phyloP scores from a whole-genome alignment of 2,797 vertebrate species.

The Gephyroberyx darwinii region DNA sequence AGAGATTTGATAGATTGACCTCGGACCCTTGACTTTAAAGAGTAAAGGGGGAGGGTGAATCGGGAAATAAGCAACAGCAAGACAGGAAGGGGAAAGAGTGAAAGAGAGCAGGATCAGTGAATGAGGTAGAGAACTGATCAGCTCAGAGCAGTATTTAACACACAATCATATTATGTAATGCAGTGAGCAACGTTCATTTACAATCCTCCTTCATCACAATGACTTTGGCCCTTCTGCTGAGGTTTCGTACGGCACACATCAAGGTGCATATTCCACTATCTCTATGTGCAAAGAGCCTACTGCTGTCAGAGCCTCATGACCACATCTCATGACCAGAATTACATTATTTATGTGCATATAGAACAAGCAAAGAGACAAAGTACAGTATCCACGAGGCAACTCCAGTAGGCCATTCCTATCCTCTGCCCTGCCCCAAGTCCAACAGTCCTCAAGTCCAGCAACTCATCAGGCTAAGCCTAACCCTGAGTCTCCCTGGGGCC shows the following conservation, averaged over 20 bases:
- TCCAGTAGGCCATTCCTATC: slow-evolving; percentile 1
- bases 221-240: not conserved
- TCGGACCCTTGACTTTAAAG: slow-evolving; percentile 70
- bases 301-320: not conserved
- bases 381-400: slow-evolving; percentile 21
- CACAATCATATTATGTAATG: not conserved
- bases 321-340: slow-evolving; percentile 1
- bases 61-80: slow-evolving; percentile 49
- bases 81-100: slow-evolving; percentile 12
- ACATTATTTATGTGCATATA: slow-evolving; percentile 4
- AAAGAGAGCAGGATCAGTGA: slow-evolving; percentile 25
- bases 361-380: slow-evolving; percentile 13
- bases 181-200: not conserved
- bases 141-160: not conserved
- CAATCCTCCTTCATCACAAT: not conserved
- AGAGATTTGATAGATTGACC: slow-evolving; percentile 84
- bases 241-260: not conserved
- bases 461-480: slow-evolving; percentile 61
- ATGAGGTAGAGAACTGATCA: slow-evolving; percentile 13
- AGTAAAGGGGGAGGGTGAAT: slow-evolving; percentile 60
- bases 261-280: too few species aligned
- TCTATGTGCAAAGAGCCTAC: not conserved
- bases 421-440: slow-evolving; percentile 49
- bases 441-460: slow-evolving; percentile 35
- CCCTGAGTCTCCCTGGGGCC: slow-evolving; percentile 63